Conservation (phyloP, 1,140 invertebrate genomes). For the Drosophila pallidifrons region DNA sequence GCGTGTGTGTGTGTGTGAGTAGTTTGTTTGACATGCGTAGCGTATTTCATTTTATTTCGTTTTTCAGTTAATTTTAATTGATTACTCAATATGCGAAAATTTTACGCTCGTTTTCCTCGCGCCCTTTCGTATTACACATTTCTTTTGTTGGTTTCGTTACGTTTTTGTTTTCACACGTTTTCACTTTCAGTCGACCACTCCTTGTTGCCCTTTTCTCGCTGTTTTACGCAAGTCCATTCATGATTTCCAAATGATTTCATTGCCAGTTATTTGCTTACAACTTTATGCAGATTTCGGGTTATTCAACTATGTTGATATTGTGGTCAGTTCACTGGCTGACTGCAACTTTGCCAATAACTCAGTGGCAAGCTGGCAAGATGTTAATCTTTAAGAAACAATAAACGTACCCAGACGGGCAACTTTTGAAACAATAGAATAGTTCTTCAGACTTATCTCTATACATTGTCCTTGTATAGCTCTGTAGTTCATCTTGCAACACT, state of each 20-base stretch:
- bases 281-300: slow-evolving; percentile 1
- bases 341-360: slow-evolving; percentile 60
- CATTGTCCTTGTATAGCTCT: background rate
- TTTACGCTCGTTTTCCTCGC: slow-evolving; percentile 49
- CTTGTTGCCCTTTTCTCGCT: slow-evolving; percentile 21
- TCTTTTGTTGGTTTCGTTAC: slow-evolving; percentile 11
- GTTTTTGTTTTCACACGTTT: slow-evolving; percentile 60
- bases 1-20: slow-evolving; percentile 38
- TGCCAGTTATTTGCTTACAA: slow-evolving; percentile 22
- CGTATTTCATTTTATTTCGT: slow-evolving; percentile 61
- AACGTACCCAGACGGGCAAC: slow-evolving; percentile 40
- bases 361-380: slow-evolving; percentile 46
- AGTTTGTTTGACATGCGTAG: slow-evolving; percentile 31
- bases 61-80: slow-evolving; percentile 83
- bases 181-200: slow-evolving; percentile 56
- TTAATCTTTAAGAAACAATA: slow-evolving; percentile 76
- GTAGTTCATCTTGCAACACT: background rate
- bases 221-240: slow-evolving; percentile 72
- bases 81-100: slow-evolving; percentile 77
- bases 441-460: slow-evolving; percentile 1
- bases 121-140: slow-evolving; percentile 9
- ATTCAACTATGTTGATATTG: slow-evolving; percentile 19
- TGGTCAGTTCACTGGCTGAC: slow-evolving; percentile 59
- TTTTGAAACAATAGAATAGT: slow-evolving; percentile 57
- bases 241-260: slow-evolving; percentile 62